phyloP scores from a whole-genome alignment of 2,888 invertebrate genomes.

The Stenurella melanura region DNA sequence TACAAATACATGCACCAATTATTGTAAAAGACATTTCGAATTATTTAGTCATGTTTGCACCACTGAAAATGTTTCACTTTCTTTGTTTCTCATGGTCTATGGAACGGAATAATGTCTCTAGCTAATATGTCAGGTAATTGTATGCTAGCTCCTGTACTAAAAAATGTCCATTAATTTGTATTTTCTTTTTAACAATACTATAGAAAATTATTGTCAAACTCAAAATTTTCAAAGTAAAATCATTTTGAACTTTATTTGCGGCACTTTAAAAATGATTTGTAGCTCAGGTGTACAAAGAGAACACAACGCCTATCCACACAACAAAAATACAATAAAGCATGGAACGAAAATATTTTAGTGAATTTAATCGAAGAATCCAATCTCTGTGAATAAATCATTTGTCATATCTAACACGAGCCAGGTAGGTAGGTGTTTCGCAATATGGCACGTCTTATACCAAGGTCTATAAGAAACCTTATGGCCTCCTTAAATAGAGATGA shows the following conservation, averaged over 20 bases:
- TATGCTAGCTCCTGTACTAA: too few relatives aligned
- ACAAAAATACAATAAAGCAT: constrained; percentile 49
- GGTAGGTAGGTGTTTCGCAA: constrained; percentile 69
- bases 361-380: constrained; percentile 66
- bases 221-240: neutral
- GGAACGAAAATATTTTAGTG: constrained; percentile 60
- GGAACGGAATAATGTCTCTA: too few relatives aligned
- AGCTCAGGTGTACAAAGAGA: constrained; percentile 9
- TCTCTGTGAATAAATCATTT: constrained; percentile 69
- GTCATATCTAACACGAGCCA: constrained; percentile 67
- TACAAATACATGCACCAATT: too few relatives aligned
- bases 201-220: neutral
- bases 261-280: constrained; percentile 21
- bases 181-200: too few relatives aligned
- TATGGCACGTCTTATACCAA: constrained; percentile 60
- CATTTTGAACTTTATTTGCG: neutral
- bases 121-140: too few relatives aligned
- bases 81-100: too few relatives aligned
- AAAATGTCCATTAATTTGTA: too few relatives aligned
- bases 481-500: constrained; percentile 54
- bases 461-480: constrained; percentile 59
- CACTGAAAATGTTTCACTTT: too few relatives aligned
- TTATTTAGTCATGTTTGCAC: too few relatives aligned
- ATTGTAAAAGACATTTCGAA: too few relatives aligned
- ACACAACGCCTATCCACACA: constrained; percentile 39